These are phyloP conservation scores for Xiphorhynchus erythropygius DNA, from an alignment of 2,797 vertebrate species.

Conservation along the genomic window DNA sequence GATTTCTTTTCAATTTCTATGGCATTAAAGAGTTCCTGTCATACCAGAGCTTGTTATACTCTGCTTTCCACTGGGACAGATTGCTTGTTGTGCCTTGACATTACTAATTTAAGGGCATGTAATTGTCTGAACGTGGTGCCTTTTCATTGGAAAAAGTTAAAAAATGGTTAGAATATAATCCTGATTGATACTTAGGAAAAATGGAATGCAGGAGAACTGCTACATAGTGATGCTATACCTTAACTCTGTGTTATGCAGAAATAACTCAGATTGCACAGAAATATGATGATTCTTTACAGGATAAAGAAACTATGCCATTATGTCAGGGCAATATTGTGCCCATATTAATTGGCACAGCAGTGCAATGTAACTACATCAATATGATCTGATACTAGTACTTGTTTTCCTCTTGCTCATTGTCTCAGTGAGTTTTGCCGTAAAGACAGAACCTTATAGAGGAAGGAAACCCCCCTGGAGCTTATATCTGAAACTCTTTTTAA, in stretches of 20 bases:
- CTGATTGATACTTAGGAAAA: not conserved
- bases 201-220: not conserved
- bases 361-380: not conserved
- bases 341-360: not conserved
- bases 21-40: not conserved
- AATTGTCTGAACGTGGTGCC: not conserved
- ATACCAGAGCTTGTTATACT: not conserved
- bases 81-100: not conserved
- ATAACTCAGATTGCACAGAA: not conserved
- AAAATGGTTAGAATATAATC: not conserved
- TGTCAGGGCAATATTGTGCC: not conserved
- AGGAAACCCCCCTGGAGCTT: not conserved
- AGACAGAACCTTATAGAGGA: not conserved
- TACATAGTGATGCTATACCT: not conserved
- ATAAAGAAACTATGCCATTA: not conserved
- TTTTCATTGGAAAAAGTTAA: not conserved
- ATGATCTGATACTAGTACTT: not conserved
- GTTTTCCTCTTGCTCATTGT: not conserved
- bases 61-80: not conserved
- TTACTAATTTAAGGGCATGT: not conserved
- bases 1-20: not conserved
- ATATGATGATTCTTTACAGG: not conserved
- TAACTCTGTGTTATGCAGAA: not conserved
- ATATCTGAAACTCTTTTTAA: not conserved
- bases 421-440: not conserved